These are phyloP conservation scores for Thecophora atra DNA, from an alignment of 2,888 invertebrate species.

Conservation along the genomic window DNA sequence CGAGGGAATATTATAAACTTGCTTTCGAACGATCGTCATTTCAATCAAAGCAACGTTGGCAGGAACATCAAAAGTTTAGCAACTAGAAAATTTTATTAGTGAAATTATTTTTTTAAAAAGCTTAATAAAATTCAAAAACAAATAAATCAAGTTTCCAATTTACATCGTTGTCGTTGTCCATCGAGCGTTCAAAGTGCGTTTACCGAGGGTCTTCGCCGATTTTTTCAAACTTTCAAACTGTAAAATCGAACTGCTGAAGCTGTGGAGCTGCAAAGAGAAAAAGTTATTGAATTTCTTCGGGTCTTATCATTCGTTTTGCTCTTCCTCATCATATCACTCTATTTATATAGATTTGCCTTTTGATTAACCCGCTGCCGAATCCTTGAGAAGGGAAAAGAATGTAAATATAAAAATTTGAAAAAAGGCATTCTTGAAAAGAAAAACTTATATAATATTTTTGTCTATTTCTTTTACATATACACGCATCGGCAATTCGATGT, in stretches of 20 bases:
- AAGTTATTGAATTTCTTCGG: slow-evolving; percentile 64
- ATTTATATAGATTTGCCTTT: slow-evolving; percentile 64
- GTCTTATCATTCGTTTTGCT: slow-evolving; percentile 63
- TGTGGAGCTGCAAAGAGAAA: slow-evolving; percentile 66
- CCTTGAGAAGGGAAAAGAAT: slow-evolving; percentile 3
- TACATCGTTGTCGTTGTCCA: not conserved
- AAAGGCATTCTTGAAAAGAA: not conserved
- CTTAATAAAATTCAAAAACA: too few species aligned
- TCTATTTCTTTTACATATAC: not conserved
- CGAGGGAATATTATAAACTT: too few species aligned
- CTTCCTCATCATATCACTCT: slow-evolving; percentile 63
- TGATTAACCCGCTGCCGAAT: slow-evolving; percentile 40
- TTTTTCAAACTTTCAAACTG: slow-evolving; percentile 17
- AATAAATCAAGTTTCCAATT: not conserved
- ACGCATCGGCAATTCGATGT: not conserved
- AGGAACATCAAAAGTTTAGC: slow-evolving; percentile 22
- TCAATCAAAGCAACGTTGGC: slow-evolving; percentile 24
- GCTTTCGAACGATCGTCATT: slow-evolving; percentile 13
- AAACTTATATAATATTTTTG: slow-evolving; percentile 20
- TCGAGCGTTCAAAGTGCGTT: not conserved
- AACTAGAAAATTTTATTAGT: not conserved
- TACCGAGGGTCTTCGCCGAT: not conserved
- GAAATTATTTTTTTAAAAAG: slow-evolving; percentile 13
- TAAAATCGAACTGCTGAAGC: slow-evolving; percentile 55
- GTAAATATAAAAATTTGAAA: not conserved